Evolutionary conservation across 2,888 invertebrate genomes (phyloP).

Genomic region (Caenorhabditis wallacei): DNA sequence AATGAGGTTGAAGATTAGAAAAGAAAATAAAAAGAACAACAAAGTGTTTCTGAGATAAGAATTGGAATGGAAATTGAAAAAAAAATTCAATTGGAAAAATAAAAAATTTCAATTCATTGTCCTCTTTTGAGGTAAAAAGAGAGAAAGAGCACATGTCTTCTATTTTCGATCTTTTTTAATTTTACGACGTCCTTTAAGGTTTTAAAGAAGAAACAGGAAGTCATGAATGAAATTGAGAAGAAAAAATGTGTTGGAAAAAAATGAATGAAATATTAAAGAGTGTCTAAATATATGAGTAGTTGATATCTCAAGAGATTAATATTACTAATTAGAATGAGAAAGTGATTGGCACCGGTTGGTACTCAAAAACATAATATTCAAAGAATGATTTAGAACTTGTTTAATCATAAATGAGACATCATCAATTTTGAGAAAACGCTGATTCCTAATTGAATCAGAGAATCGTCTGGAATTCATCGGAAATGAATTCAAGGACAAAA

Average conservation of each 20-base stretch:
- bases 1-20: slow-evolving; percentile 10
- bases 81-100: slow-evolving; percentile 7
- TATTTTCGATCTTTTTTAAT: slow-evolving; percentile 28
- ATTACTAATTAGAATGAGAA: slow-evolving; percentile 14
- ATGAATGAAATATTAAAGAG: slow-evolving; percentile 23
- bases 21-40: slow-evolving; percentile 3
- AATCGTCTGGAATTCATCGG: too few relatives aligned
- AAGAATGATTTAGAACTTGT: slow-evolving; percentile 3
- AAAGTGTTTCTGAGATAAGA: slow-evolving; percentile 8
- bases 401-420: too few relatives aligned
- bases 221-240: not conserved
- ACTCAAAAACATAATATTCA: not conserved
- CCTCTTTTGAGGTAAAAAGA: not conserved
- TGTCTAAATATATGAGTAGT: not conserved
- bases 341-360: slow-evolving; percentile 6
- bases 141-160: not conserved
- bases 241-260: slow-evolving; percentile 4
- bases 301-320: slow-evolving; percentile 4
- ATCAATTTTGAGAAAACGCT: not conserved
- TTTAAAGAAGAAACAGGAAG: slow-evolving; percentile 17
- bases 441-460: slow-evolving; percentile 4
- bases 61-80: slow-evolving; percentile 19
- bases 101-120: slow-evolving; percentile 13
- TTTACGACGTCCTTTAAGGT: slow-evolving; percentile 33
- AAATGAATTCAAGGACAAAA: too few relatives aligned